Base-by-base conservation (phyloP, 1,140 invertebrate species). In the Drosophila bifasciata region DNA sequence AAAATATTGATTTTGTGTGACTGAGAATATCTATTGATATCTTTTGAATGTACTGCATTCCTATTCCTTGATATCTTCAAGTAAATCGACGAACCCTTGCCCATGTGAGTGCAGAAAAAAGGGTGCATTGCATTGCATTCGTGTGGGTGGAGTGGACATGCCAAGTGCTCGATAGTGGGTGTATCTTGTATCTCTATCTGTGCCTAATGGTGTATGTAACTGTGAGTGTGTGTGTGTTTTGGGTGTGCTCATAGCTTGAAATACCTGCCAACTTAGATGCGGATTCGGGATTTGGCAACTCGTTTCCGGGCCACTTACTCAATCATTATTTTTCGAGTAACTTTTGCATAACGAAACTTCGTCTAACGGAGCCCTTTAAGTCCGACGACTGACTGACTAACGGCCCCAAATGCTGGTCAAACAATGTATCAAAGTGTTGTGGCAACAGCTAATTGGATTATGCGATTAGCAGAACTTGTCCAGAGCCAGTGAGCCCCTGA, bases 361-460 rank as follows among this genome's bases (percentile, higher is more conserved):
- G 9, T 19, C 2, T 51, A 77, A 32, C 53, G 11, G n/a, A n/a
- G 19, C 32, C 13, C 36, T 25, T 41, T 40, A 45, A 21, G 16
- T 25, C 15, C 32, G 50, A 58, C 32, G 13, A 16, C 46, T 50
- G 39, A 45, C 41, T 28, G 28, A 28, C 23, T 25, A 5, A 9
- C 19, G 32, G 32, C 32, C 32, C 32, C 11, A 11, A 36, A 36
- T 13, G 32, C 1, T 25, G 58, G 44, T 17, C 17, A 53, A 45
- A 70, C 21, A 17, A 28, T 23, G 36, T 11, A 21, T 43, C 21
- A 28, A 67, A 39, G 48, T 57, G 43, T 40, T 58, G 45, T 40
- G 57, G 55, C n/a, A 48, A 21, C 50, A 56, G 58, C 79, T 86
- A 86, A 81, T 86, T 85, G 73, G 81, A 69, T 85, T 70, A 77